Conservation (phyloP, 2,113 vertebrate species). For the Pangasianodon gigas region DNA sequence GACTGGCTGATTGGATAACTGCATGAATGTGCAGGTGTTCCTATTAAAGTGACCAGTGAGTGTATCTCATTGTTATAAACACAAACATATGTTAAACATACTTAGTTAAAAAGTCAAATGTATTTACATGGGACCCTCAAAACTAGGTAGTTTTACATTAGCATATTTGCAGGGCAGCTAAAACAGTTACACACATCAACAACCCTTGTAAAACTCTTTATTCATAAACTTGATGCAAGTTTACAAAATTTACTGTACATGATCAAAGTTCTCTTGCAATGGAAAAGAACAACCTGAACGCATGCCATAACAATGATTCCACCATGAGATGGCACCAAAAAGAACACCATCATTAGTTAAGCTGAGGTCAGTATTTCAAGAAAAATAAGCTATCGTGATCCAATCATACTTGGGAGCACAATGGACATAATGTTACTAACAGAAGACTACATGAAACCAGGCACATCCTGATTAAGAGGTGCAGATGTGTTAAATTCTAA, state of each 20-base stretch:
- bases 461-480: not conserved
- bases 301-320: constrained; percentile 54
- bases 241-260: constrained; percentile 74
- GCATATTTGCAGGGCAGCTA: not conserved
- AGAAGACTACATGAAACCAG: constrained; percentile 22
- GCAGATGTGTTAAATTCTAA: constrained; percentile 4
- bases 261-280: constrained; percentile 62
- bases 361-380: constrained; percentile 30
- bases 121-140: not conserved
- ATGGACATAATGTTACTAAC: not conserved
- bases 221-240: constrained; percentile 86
- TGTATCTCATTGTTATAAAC: not conserved
- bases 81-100: not conserved
- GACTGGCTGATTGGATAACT: too few species aligned
- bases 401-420: constrained; percentile 22
- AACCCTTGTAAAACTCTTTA: constrained; percentile 75
- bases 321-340: constrained; percentile 53
- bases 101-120: too few species aligned
- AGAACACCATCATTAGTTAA: constrained; percentile 40
- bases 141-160: not conserved
- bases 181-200: not conserved
- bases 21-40: too few species aligned
- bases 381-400: constrained; percentile 12
- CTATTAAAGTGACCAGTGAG: not conserved
- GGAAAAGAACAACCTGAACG: constrained; percentile 53